Evolutionary conservation across 2,797 vertebrate species (phyloP), one percentile per base, ranked within the genome.

Genomic region (Thaleichthys pacificus): DNA sequence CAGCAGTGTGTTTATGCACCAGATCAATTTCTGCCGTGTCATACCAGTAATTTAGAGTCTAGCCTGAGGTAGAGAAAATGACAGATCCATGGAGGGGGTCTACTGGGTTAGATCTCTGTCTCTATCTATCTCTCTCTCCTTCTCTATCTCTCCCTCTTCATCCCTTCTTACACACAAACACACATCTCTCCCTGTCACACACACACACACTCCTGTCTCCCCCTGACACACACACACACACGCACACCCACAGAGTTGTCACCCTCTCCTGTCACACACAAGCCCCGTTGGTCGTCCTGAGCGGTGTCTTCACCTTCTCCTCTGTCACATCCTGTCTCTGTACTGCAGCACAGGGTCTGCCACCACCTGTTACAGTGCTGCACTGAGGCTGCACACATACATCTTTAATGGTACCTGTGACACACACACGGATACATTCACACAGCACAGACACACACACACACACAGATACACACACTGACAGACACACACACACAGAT

Each of bases 351-450:
- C 30, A 64, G 62, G 62, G 62, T 42, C 62, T 64, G 32, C 62
- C 62, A 64, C 62, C 62, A 64, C 62, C 62, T 64, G 62, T 21
- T 64, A 35, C 62, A 64, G 19, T n/a, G 35, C 62, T 21, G 32
- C 19, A 42, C 30, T 7, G 4, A 56, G 51, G 51, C 32, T 19
- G 32, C 62, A 38, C 28, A 11, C 32, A 64, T 64, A 21, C 62
- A 38, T 64, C 62, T 64, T 64, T 21, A 28, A 62, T 32, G 28
- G 4, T 4, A 30, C 24, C 9, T 47, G 42, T 8, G 42, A 47
- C 42, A 47, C 42, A 42, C 38, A 47, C 42, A 14, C 42, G 0
- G 32, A 8, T 26, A 61, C 12, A 26, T 11, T 4, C 58, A 26
- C 22, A 61, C 58, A 61, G 42, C 35, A 38, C 35, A 8, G 42